Percentiles rank a stretch among this genome's conserved stretches.
Conservation (phyloP, 2,113 vertebrate genomes). For the Mirounga angustirostris region DNA sequence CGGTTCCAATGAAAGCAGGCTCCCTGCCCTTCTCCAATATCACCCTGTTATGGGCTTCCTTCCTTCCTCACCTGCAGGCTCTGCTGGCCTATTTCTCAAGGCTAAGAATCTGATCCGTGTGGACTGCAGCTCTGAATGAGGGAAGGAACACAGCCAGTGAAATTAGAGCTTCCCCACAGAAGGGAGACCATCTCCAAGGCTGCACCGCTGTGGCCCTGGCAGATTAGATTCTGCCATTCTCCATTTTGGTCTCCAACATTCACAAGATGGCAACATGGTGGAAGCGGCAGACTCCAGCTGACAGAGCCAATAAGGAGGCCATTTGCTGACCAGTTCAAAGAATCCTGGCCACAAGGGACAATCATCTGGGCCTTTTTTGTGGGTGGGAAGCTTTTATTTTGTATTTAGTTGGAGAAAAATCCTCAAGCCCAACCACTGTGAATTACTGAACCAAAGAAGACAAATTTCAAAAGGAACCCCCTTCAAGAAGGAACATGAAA, state of each 20-base stretch:
- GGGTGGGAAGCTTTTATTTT: not conserved
- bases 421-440: constrained; percentile 1
- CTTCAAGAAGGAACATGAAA: constrained; percentile 9
- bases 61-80: not conserved
- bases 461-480: constrained; percentile 20
- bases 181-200: rapidly evolving
- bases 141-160: not conserved
- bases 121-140: not conserved
- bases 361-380: not conserved
- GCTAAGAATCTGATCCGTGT: not conserved
- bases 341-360: not conserved
- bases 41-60: not conserved
- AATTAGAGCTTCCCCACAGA: constrained; percentile 47
- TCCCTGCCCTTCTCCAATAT: not conserved
- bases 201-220: not conserved
- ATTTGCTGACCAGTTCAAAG: not conserved
- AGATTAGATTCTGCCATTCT: not conserved
- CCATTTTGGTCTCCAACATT: constrained; percentile 19
- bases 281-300: not conserved
- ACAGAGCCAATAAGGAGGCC: not conserved
- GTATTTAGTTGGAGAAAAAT: constrained; percentile 25
- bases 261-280: not conserved
- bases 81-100: not conserved
- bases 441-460: constrained; percentile 60
- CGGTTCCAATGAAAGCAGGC: not conserved